Evolutionary conservation across 2,797 vertebrate genomes (phyloP), one percentile per base, ranked within the genome.

Genomic region (Macroramphosus scolopax): DNA sequence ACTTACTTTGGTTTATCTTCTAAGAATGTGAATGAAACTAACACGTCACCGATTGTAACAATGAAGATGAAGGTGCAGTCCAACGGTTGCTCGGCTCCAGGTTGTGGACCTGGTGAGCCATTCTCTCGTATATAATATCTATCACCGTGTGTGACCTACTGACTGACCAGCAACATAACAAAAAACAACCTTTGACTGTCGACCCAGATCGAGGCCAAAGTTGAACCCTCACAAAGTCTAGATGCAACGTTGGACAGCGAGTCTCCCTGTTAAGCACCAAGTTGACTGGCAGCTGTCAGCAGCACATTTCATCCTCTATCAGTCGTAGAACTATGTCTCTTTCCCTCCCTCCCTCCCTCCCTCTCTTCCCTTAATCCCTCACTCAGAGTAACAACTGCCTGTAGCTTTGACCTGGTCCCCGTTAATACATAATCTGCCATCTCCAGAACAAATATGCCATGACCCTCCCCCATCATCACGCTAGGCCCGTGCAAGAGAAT

Each of bases 341-440:
- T 17, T 44, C 26, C 10, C 30, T 15, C 31, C n/a, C 50, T 17
- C 35, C 25, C 14, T 8, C 50, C 13, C 45, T 11, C 11, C 3
- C 18, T 51, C 47, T 16, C 28, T 62, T 78, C 47, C 17, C 28
- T 62, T 78, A 80, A 81, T 83, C 80, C 66, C 63, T 67, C 59
- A 63, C 75, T 68, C 68, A 41, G 44, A 53, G 44, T 52, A 80
- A 81, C 63, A 66, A 77, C 78, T 53, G 75, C 65, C 45, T 51
- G 50, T 49, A 55, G 72, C 45, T 69, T 67, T 76, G 75, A 73
- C 68, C 74, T 57, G 62, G 43, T 61, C 63, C 65, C 63, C 4
- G 41, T 76, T 78, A 77, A 84, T 70, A 75, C 61, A 83, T 82
- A 85, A 87, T 81, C 82, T 76, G 56, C 56, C 62, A 78, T 85